These are phyloP conservation scores for Clarias gariepinus DNA, from an alignment of 2,113 vertebrate species.

Conservation along the genomic window DNA sequence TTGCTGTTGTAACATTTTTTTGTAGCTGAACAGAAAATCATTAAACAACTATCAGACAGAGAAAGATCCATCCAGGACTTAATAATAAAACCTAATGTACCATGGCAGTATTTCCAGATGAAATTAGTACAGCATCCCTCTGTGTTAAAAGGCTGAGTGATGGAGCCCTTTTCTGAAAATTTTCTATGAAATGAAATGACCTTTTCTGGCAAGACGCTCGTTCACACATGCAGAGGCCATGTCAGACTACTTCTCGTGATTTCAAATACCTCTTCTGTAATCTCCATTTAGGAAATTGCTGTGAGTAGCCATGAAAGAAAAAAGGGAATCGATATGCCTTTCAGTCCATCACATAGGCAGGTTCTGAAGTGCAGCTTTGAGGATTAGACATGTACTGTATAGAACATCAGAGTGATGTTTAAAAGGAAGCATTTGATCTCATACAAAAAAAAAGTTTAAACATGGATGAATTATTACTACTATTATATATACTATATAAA, in stretches of 20 bases:
- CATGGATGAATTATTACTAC: background rate
- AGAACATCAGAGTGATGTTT: conserved; percentile 25
- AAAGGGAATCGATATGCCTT: conserved; percentile 48
- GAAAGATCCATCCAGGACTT: conserved; percentile 14
- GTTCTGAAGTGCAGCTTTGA: conserved; percentile 36
- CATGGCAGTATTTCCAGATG: conserved; percentile 27
- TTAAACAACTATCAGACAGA: conserved; percentile 41
- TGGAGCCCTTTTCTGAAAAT: background rate
- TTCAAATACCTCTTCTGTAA: conserved; percentile 44
- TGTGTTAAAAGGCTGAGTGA: background rate
- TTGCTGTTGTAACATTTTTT: conserved; percentile 35
- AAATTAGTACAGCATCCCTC: conserved; percentile 2
- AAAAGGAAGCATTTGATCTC: conserved; percentile 27
- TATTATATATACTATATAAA: background rate
- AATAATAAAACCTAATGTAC: conserved; percentile 31
- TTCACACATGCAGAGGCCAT: conserved; percentile 19
- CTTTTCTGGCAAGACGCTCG: conserved; percentile 4
- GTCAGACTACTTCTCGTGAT: conserved; percentile 18
- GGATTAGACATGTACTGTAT: background rate
- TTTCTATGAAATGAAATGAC: conserved; percentile 3
- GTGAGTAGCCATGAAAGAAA: conserved; percentile 44
- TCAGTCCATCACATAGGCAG: conserved; percentile 28
- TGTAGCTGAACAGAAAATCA: conserved; percentile 45
- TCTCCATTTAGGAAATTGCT: conserved; percentile 53
- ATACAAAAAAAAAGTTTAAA: conserved; percentile 3